Evolutionary conservation across 2,113 vertebrate species (phyloP).

Genomic region (Parus major): DNA sequence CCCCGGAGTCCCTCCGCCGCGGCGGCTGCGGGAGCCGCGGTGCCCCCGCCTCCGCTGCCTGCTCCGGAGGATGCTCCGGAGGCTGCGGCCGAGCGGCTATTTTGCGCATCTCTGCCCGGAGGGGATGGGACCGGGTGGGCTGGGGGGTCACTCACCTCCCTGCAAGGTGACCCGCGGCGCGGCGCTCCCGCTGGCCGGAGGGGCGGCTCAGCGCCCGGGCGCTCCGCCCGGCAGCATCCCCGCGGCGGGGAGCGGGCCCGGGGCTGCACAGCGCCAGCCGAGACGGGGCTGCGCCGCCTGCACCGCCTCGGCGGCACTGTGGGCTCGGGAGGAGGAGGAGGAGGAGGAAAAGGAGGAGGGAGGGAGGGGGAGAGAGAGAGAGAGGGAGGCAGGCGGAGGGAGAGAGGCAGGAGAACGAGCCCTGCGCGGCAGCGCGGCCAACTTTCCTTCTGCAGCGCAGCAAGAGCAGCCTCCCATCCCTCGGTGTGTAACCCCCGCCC

Average conservation of each 20-base stretch:
- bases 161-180: slow-evolving; percentile 40
- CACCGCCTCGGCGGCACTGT: not conserved
- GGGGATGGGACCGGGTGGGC: not conserved
- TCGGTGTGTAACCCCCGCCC: not conserved
- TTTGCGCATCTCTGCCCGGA: not conserved
- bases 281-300: not conserved
- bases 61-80: not conserved
- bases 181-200: not conserved
- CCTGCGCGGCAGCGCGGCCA: not conserved
- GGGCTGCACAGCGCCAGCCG: not conserved
- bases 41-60: not conserved
- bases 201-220: not conserved
- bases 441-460: slow-evolving; percentile 50
- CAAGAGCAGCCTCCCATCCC: not conserved
- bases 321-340: not conserved
- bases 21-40: not conserved
- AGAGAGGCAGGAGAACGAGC: not conserved
- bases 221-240: not conserved
- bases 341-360: not conserved
- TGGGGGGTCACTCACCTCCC: slow-evolving; percentile 19
- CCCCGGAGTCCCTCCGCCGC: not conserved
- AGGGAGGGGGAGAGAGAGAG: not conserved
- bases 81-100: not conserved
- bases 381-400: not conserved
- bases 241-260: not conserved